Evolutionary conservation across 2,888 invertebrate genomes (phyloP).

Genomic region (Metalampra italica): DNA sequence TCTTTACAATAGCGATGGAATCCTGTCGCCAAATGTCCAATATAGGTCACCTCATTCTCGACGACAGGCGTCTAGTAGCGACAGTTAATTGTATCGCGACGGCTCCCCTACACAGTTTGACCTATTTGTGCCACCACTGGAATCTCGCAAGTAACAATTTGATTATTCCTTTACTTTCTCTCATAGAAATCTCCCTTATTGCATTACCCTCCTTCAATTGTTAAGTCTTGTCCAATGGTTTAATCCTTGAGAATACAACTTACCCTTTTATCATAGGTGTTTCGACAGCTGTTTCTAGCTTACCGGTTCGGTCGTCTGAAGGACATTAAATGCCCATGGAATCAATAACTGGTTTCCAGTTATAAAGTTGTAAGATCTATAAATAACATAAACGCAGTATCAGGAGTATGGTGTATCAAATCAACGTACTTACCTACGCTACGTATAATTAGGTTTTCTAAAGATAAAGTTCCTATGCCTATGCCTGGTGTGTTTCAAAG

Average conservation of each 20-base stretch:
- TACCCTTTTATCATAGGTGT: constrained; percentile 50
- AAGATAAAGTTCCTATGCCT: no score
- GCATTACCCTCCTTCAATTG: constrained; percentile 33
- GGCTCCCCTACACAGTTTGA: neutral
- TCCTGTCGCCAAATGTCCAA: neutral
- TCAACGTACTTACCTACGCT: no score
- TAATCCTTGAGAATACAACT: constrained; percentile 32
- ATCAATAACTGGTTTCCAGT: constrained; percentile 35
- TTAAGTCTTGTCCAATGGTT: constrained; percentile 26
- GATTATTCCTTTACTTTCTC: constrained; percentile 22
- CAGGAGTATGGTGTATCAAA: neutral
- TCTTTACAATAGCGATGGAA: no score
- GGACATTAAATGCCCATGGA: constrained; percentile 32
- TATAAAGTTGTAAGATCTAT: neutral
- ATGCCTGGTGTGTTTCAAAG: no score
- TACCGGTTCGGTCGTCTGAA: constrained; percentile 38
- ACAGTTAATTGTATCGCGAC: neutral
- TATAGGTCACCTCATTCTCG: neutral
- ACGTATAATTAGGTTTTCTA: no score
- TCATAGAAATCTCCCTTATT: constrained; percentile 8
- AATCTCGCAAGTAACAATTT: constrained; percentile 12
- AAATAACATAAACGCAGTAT: neutral
- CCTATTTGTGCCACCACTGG: neutral
- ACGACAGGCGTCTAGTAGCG: neutral
- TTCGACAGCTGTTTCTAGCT: constrained; percentile 38